Conservation (phyloP, 2,113 vertebrate species). For the Silurus asotus region DNA sequence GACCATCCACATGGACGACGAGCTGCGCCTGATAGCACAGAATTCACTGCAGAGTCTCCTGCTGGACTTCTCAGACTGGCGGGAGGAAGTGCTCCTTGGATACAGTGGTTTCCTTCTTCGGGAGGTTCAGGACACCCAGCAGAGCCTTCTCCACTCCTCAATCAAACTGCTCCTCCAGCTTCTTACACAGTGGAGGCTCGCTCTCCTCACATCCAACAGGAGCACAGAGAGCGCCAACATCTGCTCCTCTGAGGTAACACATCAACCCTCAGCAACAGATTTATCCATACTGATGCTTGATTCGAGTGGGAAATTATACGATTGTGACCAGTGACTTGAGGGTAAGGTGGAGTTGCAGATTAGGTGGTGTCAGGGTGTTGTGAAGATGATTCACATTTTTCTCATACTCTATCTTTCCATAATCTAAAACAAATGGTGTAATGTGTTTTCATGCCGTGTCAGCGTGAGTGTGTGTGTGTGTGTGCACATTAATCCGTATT, state of each 20-base stretch:
- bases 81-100: conserved; percentile 94
- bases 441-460: not conserved
- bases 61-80: conserved; percentile 95
- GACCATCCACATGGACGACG: conserved; percentile 98
- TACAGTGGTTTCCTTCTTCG: conserved; percentile 93
- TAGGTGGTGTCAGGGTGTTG: not conserved
- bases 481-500: not conserved
- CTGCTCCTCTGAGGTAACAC: conserved; percentile 80
- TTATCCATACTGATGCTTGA: not conserved
- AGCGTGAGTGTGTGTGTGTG: not conserved
- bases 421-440: not conserved
- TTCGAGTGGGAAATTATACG: not conserved
- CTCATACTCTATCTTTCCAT: not conserved
- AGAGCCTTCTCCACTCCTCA: conserved; percentile 89
- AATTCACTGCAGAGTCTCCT: conserved; percentile 95
- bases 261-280: not conserved
- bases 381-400: not conserved
- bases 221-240: conserved; percentile 74
- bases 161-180: conserved; percentile 92
- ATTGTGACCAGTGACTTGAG: not conserved
- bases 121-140: conserved; percentile 93
- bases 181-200: conserved; percentile 94
- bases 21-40: conserved; percentile 94
- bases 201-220: conserved; percentile 84
- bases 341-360: not conserved